Conservation (phyloP, 92 coral and sea anemone genomes). For the Heteractis magnifica region DNA sequence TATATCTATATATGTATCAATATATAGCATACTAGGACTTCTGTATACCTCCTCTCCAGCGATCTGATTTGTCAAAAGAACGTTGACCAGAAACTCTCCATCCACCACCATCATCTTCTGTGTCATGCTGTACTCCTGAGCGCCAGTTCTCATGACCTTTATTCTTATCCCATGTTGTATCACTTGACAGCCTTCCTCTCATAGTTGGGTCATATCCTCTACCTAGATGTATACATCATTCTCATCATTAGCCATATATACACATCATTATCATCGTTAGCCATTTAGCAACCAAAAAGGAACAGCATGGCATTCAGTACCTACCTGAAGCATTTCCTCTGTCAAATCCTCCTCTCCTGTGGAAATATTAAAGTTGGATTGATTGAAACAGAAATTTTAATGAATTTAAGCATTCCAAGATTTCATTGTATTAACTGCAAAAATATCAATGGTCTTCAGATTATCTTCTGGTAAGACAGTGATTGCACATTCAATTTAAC, state of each 20-base stretch:
- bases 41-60: constrained; percentile 72
- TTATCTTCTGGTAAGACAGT: no score
- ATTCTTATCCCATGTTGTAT: constrained; percentile 76
- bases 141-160: constrained; percentile 79
- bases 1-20: not conserved
- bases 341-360: constrained; percentile 88
- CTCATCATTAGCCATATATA: constrained; percentile 17
- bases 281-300: not conserved
- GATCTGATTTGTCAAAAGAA: constrained; percentile 72
- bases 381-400: no score
- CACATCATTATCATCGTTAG: not conserved
- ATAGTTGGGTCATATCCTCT: constrained; percentile 85
- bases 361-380: not conserved
- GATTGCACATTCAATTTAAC: no score
- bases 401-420: no score
- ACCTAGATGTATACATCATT: constrained; percentile 15
- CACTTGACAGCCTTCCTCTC: constrained; percentile 82
- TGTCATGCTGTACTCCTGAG: constrained; percentile 51
- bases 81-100: constrained; percentile 93
- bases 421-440: no score
- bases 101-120: constrained; percentile 88
- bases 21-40: no score
- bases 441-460: no score
- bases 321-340: constrained; percentile 38
- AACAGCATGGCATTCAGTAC: not conserved